Evolutionary conservation across 1,140 invertebrate genomes (phyloP).

Genomic region (Zaprionus davidi): DNA sequence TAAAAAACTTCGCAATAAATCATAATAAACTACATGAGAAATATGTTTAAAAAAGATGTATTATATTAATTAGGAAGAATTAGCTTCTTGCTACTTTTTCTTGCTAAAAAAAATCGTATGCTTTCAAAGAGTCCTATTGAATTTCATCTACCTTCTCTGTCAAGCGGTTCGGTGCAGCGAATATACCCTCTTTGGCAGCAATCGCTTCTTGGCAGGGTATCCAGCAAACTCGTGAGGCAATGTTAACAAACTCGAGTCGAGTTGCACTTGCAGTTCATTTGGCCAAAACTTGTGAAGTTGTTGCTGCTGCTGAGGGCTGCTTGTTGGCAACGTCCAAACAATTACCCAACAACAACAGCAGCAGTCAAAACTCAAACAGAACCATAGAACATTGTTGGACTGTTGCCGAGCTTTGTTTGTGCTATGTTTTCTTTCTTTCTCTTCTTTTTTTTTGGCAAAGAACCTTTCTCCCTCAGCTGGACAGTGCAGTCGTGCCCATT

Average conservation of each 20-base stretch:
- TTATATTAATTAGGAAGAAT: too few species aligned
- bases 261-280: constrained; percentile 74
- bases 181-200: constrained; percentile 5
- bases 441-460: constrained; percentile 27
- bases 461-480: constrained; percentile 48
- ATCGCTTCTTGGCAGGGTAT: constrained; percentile 19
- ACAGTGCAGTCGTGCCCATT: constrained; percentile 50
- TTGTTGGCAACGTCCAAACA: constrained; percentile 60
- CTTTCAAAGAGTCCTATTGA: too few species aligned
- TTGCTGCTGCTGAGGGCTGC: constrained; percentile 34
- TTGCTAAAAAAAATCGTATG: too few species aligned
- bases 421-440: constrained; percentile 10
- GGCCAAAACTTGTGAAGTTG: constrained; percentile 60
- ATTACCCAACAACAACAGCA: constrained; percentile 60
- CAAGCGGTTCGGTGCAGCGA: neutral
- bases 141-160: neutral
- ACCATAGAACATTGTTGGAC: constrained; percentile 31
- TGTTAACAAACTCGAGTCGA: constrained; percentile 48
- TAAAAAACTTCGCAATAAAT: too few species aligned
- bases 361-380: constrained; percentile 55
- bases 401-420: constrained; percentile 21
- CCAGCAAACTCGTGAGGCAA: constrained; percentile 62
- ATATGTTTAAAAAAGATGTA: too few species aligned
- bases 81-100: too few species aligned
- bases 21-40: too few species aligned